Conservation (phyloP, 2,888 invertebrate species). For the Oligia strigilis region DNA sequence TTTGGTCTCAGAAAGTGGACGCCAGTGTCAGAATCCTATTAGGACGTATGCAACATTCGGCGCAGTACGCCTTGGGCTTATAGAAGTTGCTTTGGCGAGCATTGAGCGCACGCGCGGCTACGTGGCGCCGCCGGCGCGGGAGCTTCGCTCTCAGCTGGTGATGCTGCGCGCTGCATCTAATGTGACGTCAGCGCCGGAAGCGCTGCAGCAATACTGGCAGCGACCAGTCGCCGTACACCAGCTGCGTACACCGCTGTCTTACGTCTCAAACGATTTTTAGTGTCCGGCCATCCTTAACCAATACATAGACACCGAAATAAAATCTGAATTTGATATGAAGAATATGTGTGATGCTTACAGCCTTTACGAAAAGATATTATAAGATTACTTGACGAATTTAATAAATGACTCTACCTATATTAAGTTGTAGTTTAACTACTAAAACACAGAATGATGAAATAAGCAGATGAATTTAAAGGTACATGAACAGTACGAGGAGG, state of each 20-base stretch:
- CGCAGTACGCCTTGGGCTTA: slow-evolving; percentile 73
- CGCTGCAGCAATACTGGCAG: slow-evolving; percentile 9
- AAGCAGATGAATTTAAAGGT: neutral
- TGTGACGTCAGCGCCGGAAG: neutral
- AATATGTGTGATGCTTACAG: slow-evolving; percentile 10
- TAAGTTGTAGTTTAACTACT: neutral
- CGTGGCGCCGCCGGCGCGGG: slow-evolving; percentile 26
- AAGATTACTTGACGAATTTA: neutral
- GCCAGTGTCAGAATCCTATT: slow-evolving; percentile 67
- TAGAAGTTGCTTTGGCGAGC: slow-evolving; percentile 72
- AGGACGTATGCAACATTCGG: slow-evolving; percentile 69
- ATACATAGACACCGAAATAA: slow-evolving; percentile 12
- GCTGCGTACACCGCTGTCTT: slow-evolving; percentile 9
- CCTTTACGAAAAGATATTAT: neutral
- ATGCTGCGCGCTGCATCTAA: slow-evolving; percentile 55
- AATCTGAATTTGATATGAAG: slow-evolving; percentile 9
- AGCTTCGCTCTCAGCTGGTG: slow-evolving; percentile 68
- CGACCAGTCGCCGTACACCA: slow-evolving; percentile 10
- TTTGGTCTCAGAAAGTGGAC: slow-evolving; percentile 57
- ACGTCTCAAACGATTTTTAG: slow-evolving; percentile 1
- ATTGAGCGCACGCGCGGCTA: slow-evolving; percentile 64
- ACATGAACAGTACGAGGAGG: neutral
- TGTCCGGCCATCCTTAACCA: slow-evolving; percentile 13
- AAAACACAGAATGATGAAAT: neutral
- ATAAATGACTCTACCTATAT: neutral